Percentiles rank a stretch among this genome's conserved stretches.
Evolutionary conservation across 2,797 vertebrate species (phyloP).

Genomic region (Tenualosa thibaudeaui): DNA sequence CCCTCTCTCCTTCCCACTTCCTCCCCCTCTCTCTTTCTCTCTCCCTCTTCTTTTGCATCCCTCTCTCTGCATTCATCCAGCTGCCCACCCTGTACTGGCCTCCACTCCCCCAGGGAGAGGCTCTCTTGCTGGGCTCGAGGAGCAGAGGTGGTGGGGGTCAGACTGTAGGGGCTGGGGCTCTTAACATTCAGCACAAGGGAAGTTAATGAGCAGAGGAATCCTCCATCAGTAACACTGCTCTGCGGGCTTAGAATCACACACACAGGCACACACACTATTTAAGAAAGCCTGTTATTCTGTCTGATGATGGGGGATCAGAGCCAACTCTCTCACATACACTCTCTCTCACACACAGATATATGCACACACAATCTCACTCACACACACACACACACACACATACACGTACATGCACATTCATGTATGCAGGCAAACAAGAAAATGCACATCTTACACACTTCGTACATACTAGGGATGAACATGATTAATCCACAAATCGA

Average conservation of each 20-base stretch:
- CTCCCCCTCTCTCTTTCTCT: background rate
- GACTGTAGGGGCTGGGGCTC: background rate
- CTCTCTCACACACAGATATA: background rate
- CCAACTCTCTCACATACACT: no score
- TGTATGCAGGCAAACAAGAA: background rate
- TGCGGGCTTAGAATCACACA: background rate
- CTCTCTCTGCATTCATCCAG: background rate
- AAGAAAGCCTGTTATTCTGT: no score
- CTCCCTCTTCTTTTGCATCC: constrained; percentile 40
- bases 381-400: background rate
- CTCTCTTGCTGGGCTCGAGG: background rate
- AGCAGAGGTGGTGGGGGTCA: background rate
- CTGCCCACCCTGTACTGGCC: background rate
- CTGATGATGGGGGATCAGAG: no score
- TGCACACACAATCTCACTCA: background rate
- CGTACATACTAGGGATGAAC: no score
- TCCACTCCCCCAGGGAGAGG: background rate
- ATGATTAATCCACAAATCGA: no score
- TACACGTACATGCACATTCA: background rate
- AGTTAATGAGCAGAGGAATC: background rate
- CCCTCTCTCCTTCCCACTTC: background rate
- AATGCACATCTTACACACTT: no score
- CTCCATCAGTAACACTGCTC: background rate
- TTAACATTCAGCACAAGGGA: background rate
- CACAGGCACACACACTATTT: background rate